These are phyloP conservation scores for Lysiphlebus fabarum DNA, from an alignment of 1,140 invertebrate species.

Conservation along the genomic window DNA sequence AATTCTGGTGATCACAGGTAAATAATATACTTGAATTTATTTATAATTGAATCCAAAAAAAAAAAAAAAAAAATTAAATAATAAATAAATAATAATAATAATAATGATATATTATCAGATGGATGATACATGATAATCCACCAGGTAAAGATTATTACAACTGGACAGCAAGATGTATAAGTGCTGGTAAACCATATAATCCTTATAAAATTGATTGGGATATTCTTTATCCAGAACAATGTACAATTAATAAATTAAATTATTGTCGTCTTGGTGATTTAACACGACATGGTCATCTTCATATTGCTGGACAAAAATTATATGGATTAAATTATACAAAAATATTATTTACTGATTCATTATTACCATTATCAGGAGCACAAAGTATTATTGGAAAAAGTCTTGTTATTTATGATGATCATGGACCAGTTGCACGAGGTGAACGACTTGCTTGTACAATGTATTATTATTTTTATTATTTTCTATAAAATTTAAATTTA, in stretches of 20 bases:
- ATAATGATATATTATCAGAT: conserved; percentile 41
- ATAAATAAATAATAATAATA: too few species aligned
- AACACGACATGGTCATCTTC: conserved; percentile 68
- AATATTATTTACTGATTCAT: conserved; percentile 73
- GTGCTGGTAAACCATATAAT: conserved; percentile 76
- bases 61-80: too few species aligned
- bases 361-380: conserved; percentile 74
- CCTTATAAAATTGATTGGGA: conserved; percentile 69
- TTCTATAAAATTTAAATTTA: not conserved
- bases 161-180: conserved; percentile 81
- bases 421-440: conserved; percentile 80
- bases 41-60: conserved; percentile 1
- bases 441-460: conserved; percentile 83
- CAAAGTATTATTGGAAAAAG: conserved; percentile 76
- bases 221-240: conserved; percentile 50
- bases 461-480: conserved; percentile 52
- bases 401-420: conserved; percentile 84
- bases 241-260: conserved; percentile 56
- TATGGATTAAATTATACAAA: conserved; percentile 66
- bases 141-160: conserved; percentile 86
- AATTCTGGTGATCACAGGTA: conserved; percentile 74
- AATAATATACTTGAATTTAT: conserved; percentile 6
- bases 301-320: conserved; percentile 69
- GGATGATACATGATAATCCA: conserved; percentile 62
- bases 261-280: conserved; percentile 68